phyloP scores from a whole-genome alignment of 2,113 vertebrate genomes.

The Rafetus swinhoei region DNA sequence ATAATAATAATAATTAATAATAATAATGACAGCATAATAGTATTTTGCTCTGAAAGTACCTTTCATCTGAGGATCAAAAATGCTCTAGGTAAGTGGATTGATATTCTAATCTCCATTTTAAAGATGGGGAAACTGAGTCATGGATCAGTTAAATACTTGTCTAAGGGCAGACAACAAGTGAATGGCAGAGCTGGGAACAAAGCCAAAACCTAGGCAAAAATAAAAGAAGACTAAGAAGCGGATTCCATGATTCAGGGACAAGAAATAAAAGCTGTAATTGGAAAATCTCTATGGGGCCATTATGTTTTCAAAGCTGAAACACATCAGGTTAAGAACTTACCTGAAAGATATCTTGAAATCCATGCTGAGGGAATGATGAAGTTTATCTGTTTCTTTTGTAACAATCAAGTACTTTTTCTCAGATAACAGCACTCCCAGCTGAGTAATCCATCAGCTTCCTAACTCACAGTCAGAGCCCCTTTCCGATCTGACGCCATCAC shows the following conservation, averaged over 20 bases:
- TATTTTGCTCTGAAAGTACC: background rate
- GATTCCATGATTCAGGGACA: background rate
- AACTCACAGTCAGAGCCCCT: background rate
- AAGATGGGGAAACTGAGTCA: background rate
- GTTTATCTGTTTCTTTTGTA: background rate
- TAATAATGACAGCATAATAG: background rate
- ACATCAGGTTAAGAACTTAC: background rate
- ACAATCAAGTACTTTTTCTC: background rate
- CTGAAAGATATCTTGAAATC: background rate
- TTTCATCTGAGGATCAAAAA: background rate
- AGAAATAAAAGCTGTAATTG: slow-evolving; percentile 15
- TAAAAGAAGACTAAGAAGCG: background rate
- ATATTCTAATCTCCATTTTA: background rate
- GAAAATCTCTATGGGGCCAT: background rate
- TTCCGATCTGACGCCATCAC: background rate
- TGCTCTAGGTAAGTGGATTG: background rate
- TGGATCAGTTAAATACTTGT: background rate
- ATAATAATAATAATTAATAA: background rate
- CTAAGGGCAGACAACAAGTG: background rate
- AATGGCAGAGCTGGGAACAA: background rate
- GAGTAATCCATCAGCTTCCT: background rate
- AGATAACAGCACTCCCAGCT: background rate
- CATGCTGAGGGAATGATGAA: background rate
- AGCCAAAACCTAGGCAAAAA: background rate
- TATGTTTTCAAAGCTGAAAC: background rate